Base-by-base conservation (phyloP, 2,888 invertebrate genomes). In the Lordiphosa fenestrarum region DNA sequence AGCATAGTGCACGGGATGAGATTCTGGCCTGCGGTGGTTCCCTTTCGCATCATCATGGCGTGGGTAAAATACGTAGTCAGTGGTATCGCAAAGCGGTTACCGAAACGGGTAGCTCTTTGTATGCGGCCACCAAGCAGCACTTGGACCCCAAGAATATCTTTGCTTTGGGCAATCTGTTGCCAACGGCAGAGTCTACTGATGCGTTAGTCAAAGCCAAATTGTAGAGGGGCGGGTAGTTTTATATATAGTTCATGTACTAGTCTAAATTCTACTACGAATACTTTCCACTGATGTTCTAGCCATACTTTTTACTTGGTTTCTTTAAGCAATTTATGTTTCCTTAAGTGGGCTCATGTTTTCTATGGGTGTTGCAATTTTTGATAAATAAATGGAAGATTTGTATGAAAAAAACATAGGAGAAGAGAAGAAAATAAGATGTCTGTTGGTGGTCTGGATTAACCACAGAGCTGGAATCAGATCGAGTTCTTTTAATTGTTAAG, bases 81-180 rank as follows among this genome's bases (percentile, higher is more conserved):
- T 99, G 97, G 95, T 95, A 98, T 88, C 91, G 92, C 4, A 91
- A 92, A 53, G 95, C 97, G 0, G 95, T 99, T 2, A 97, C 98
- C 6, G 91, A 93, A 15, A 92, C 95, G 0, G 98, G 98, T 0
- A 91, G 95, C 0, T 91, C 92, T 6, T 91, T 98, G 12, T 93
- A 96, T 74, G 90, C 93, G 1, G 95, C 97, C 0, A 93, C 98
- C 0, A 99, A 99, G 89, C 89, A 91, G 10, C 93, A 95, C 68
- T 90, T 99, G 21, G 99, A 99, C 89, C 99, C 99, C 0, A 93
- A 95, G 64, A 98, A 99, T 89, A 94, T 98, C 62, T 99, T 99
- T 90, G 98, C 96, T 0, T 92, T 93, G 60, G 95, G 95, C 36
- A 99, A 99, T 90, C 90, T 97, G 3, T 41, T 88, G 57, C 74